Base-by-base conservation (phyloP, 92 coral and sea anemone genomes). In the Desmophyllum pertusum region DNA sequence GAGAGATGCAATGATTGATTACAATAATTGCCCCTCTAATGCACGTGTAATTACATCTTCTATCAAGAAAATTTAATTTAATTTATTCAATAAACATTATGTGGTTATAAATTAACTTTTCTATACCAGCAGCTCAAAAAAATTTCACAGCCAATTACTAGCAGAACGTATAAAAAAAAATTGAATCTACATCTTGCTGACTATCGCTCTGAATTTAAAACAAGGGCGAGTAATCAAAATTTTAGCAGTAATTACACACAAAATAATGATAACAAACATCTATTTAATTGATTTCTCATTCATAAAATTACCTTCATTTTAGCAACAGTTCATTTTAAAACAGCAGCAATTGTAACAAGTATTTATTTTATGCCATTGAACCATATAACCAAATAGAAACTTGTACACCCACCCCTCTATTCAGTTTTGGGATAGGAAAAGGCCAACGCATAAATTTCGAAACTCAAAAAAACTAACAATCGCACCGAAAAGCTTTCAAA, bases 401-500 rank as follows among this genome's bases (percentile, higher is more conserved):
- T 42, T 78, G 27, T 27, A 41, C 2, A 66, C n/a, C 73, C 41
- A 48, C 36, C 75, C 75, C 76, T 13, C 40, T 18, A 36, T 25
- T n/a, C 21, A 50, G 73, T 61, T 79, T 14, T 31, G 29, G 48
- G 76, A 38, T 64, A 80, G 84, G 76, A 80, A 80, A 80, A 48
- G 84, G 68, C 35, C 84, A 80, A 25, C 76, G 17, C 66, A 69
- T 68, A n/a, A n/a, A 80, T 79, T 68, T 68, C 53, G 2, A n/a
- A 50, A 48, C 51, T 68, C 40, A 27, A 17, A 37, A 65, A 80
- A 67, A 80, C 67, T 7, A 2, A 23, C 27, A 52, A 80, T 68
- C 67, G 52, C 50, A 67, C 42, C 73, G 25, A 37, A 69, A 80
- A 80, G 1, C 38, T 51, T 43, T 9, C 35, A 50, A 69, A 11